Percentiles rank a stretch among this genome's conserved stretches.
These are phyloP conservation scores for Elymnias hypermnestra DNA, from an alignment of 1,140 invertebrate genomes.

Conservation along the genomic window DNA sequence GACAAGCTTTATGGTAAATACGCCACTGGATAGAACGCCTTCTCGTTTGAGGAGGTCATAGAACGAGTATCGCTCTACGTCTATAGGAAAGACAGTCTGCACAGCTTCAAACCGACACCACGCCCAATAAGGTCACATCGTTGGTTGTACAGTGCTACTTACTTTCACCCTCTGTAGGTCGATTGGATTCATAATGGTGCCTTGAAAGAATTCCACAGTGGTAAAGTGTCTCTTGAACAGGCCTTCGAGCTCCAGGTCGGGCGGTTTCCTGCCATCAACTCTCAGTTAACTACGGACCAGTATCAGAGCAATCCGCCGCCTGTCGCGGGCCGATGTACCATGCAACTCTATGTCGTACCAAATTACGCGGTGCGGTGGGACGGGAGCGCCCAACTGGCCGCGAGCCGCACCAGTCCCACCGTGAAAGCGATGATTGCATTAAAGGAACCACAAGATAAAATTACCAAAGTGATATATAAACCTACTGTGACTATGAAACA, in stretches of 20 bases:
- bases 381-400: conserved; percentile 28
- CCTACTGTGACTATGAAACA: conserved; percentile 74
- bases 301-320: conserved; percentile 59
- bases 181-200: conserved; percentile 99
- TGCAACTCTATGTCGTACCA: conserved; percentile 71
- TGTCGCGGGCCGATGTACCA: conserved; percentile 62
- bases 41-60: conserved; percentile 38
- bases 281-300: conserved; percentile 71
- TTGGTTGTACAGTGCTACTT: conserved; percentile 74
- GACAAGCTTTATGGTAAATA: too few species aligned
- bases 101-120: conserved; percentile 71
- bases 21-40: conserved; percentile 39
- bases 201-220: conserved; percentile 99
- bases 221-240: conserved; percentile 99
- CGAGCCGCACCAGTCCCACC: conserved; percentile 43
- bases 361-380: conserved; percentile 58
- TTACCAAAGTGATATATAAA: conserved; percentile 72
- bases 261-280: conserved; percentile 88
- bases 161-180: conserved; percentile 99
- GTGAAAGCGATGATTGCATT: conserved; percentile 72
- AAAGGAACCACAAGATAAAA: conserved; percentile 68
- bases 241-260: conserved; percentile 98
- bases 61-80: conserved; percentile 65
- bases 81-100: conserved; percentile 66
- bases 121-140: conserved; percentile 60